Base-by-base conservation (phyloP, 1,140 invertebrate species). In the Rhopalosiphum padi region DNA sequence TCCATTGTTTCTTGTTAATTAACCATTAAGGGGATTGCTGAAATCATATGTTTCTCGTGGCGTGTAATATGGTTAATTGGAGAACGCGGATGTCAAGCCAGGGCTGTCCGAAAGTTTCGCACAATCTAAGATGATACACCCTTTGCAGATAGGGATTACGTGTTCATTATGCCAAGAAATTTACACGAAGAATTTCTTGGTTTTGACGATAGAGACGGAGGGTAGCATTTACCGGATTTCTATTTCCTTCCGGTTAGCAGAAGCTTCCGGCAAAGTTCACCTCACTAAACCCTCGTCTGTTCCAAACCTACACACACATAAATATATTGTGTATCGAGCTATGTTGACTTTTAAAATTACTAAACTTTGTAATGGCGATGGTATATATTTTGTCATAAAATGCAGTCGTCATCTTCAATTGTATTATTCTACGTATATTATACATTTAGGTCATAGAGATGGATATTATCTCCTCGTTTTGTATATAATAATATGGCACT, bases 251-350 rank as follows among this genome's bases (percentile, higher is more conserved):
- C 37, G 43, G 91, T 53, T 77, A 55, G 25, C 55, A 53, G 51
- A 51, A 55, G 25, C 91, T 90, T 90, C 41, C 85, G 41, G 55
- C 60, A 41, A 87, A 93, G 51, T 43, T 93, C 41, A 93, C 53
- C 53, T 53, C 86, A 91, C 88, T 89, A 55, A 89, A 53, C 88
- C 88, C 88, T 89, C 53, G 88, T 89, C 88, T 89, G 88, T 25
- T 89, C 9, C 51, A 46, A 46, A 86, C 85, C 25, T 25, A 30
- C 35, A 15, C 77, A 37, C 18, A 22, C 22, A 88, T 88, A 48
- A 91, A 30, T 37, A 51, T 83, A 87, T 21, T 55, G 88, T 94
- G 94, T 23, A 94, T 94, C 43, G 51, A 90, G 55, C 37, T 51
- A 41, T 94, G 55, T 83, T 90, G 35, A 48, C 35, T 51, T 48